Conservation (phyloP, 2,797 vertebrate species). For the Melanotaenia maccullochi region DNA sequence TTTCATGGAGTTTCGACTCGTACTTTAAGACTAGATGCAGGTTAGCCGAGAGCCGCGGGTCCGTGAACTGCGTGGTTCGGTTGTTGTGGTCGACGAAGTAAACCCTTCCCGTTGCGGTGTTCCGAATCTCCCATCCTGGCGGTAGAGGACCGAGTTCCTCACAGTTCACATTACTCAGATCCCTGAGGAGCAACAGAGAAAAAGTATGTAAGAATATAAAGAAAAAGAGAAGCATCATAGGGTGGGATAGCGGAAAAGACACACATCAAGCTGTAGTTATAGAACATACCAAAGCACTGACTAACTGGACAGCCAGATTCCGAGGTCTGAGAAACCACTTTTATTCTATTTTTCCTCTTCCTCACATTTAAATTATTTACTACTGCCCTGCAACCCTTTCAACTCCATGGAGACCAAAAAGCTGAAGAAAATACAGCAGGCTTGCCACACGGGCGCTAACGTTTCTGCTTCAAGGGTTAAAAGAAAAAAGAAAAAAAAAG, state of each 20-base stretch:
- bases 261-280: constrained; percentile 51
- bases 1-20: constrained; percentile 59
- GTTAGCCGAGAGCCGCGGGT: constrained; percentile 96
- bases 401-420: constrained; percentile 75
- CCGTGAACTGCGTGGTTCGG: constrained; percentile 97
- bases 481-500: constrained; percentile 33
- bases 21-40: constrained; percentile 97
- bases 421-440: constrained; percentile 60
- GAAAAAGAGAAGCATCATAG: constrained; percentile 5
- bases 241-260: constrained; percentile 13
- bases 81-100: constrained; percentile 99
- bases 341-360: constrained; percentile 57
- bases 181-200: constrained; percentile 85
- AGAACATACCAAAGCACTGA: constrained; percentile 56
- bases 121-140: constrained; percentile 83
- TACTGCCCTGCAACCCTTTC: constrained; percentile 81
- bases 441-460: constrained; percentile 59
- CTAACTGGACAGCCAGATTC: constrained; percentile 61
- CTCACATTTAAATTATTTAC: constrained; percentile 78
- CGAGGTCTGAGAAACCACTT: constrained; percentile 82
- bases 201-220: constrained; percentile 11
- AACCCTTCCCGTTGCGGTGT: constrained; percentile 96
- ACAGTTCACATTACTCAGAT: constrained; percentile 99
- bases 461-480: constrained; percentile 33
- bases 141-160: constrained; percentile 95